Evolutionary conservation across 1,140 invertebrate species (phyloP), one percentile per base, ranked within the genome.

Genomic region (Leptopilina boulardi): DNA sequence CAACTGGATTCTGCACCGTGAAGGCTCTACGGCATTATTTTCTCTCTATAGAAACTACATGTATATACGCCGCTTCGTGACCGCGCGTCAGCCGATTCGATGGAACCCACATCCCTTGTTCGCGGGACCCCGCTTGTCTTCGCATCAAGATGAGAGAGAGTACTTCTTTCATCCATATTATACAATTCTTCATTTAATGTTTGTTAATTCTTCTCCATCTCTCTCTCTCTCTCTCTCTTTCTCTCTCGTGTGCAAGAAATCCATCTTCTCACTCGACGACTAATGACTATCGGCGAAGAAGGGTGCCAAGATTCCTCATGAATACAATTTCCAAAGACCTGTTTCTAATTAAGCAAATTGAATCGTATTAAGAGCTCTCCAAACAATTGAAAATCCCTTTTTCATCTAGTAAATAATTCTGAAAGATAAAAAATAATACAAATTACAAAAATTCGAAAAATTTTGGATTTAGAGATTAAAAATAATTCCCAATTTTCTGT

Each of bases 1-100:
- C 87, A 87, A 86, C 88, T 89, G 87, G 86, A 89, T 88, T 83
- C 86, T 86, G 80, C 80, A 82, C 74, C 77, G 77, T 82, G 80
- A 81, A 83, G 83, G 77, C 80, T 86, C 81, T 76, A 51, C 80
- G 71, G 85, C 81, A 84, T 86, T 87, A 85, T 84, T 87, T 87
- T 84, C 77, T 80, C 77, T 84, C 75, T 78, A 78, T 38, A 75
- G 51, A 78, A 18, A 18, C 15, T 26, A 42, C n/a, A n/a, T n/a
- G n/a, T n/a, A n/a, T n/a, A 42, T 23, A 30, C 51, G 54, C 74
- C 70, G 74, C 66, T 70, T 66, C 73, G 30, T 75, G 79, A 78
- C 74, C 79, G 76, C 76, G 5, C 34, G 74, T 74, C 38, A 74
- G 78, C 71, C 59, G 66, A 80, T 77, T 15, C 71, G 71, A 44